Conservation (phyloP, 2,797 vertebrate genomes). For the Heterohyrax brucei region DNA sequence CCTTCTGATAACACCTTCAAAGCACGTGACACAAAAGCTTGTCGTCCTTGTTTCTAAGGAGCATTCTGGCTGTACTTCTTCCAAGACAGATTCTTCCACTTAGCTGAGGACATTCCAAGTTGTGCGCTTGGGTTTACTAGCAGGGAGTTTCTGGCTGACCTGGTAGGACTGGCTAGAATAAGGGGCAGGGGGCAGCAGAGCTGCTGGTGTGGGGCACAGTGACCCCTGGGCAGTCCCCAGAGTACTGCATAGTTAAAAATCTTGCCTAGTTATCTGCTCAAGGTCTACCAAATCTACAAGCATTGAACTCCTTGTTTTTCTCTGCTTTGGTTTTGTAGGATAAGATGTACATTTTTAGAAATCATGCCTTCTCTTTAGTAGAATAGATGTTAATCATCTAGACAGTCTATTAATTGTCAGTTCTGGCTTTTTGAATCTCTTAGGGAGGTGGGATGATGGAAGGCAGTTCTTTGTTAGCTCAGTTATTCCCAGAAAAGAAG, state of each 20-base stretch:
- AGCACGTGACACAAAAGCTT: no score
- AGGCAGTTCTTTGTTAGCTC: background rate
- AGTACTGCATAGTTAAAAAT: background rate
- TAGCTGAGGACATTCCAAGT: background rate
- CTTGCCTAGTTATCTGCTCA: background rate
- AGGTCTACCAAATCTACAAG: background rate
- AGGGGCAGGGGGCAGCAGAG: background rate
- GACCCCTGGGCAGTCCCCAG: background rate
- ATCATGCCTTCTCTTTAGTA: background rate
- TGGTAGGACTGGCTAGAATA: background rate
- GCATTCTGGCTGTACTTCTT: no score
- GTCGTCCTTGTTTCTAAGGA: no score
- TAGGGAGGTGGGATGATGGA: background rate
- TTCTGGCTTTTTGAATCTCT: background rate
- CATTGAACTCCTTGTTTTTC: background rate
- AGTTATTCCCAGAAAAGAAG: background rate
- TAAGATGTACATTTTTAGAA: background rate
- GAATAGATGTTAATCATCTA: background rate
- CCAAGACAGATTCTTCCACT: no score
- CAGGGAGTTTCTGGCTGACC: background rate
- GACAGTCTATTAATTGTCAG: background rate
- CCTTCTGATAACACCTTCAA: no score
- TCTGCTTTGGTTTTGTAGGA: background rate
- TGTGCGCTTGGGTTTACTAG: background rate
- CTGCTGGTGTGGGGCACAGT: rapidly evolving